These are phyloP conservation scores for Colinus virginianus DNA, from an alignment of 2,113 vertebrate genomes.

Conservation along the genomic window DNA sequence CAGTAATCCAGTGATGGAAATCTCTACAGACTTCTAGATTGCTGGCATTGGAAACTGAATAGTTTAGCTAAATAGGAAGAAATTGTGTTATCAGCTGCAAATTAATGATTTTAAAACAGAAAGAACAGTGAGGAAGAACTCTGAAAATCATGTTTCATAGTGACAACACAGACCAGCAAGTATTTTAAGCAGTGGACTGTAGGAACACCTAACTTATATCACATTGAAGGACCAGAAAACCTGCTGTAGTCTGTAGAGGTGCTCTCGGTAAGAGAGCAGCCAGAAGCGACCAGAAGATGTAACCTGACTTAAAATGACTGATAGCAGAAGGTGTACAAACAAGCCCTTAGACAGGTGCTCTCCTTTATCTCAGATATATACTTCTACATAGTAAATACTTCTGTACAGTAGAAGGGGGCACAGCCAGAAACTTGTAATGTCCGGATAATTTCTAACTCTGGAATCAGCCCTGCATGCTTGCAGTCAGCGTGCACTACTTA, in stretches of 20 bases:
- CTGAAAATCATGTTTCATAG: slow-evolving; percentile 14
- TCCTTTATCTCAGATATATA: not conserved
- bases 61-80: not conserved
- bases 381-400: not conserved
- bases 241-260: not conserved
- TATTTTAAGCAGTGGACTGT: slow-evolving; percentile 25
- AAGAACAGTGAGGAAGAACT: slow-evolving; percentile 2
- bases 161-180: slow-evolving; percentile 22
- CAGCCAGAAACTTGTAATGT: not conserved
- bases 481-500: not conserved
- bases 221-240: slow-evolving; percentile 20
- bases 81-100: slow-evolving; percentile 22
- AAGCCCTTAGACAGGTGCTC: not conserved
- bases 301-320: not conserved
- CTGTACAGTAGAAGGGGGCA: not conserved
- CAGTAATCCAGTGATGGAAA: not conserved
- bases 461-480: not conserved
- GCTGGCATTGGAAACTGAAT: not conserved
- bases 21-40: not conserved
- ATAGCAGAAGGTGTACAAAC: not conserved
- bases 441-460: not conserved
- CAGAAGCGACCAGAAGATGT: not conserved
- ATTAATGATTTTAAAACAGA: not conserved
- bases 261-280: slow-evolving; percentile 45
- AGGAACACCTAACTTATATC: not conserved